Evolutionary conservation across 2,888 invertebrate species (phyloP), one percentile per base, ranked within the genome.

Genomic region (Dolichomitus sp.): DNA sequence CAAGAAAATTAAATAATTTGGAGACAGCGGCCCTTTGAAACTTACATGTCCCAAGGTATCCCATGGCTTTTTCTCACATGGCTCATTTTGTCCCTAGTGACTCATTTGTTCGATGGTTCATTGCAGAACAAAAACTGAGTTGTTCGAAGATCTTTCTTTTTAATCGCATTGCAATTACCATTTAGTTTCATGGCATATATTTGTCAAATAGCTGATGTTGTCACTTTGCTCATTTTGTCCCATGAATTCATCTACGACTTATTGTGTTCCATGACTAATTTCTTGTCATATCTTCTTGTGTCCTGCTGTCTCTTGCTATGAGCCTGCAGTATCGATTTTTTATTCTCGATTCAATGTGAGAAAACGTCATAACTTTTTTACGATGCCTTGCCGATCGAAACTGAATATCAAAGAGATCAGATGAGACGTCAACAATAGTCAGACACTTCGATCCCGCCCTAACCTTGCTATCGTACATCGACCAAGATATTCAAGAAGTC

Each of bases 391-490:
- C 50, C 50, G 19, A 50, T 19, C 50, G 1, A n/a, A 17, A 6
- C 7, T 5, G 50, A 19, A 17, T 50, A 17, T 50, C 50, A 17
- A 50, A 50, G 17, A 9, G 5, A 17, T 17, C 6, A 50, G 17
- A 50, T 17, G 19, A 5, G 23, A 52, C 23, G 23, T 52, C 23
- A 9, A 52, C 23, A 50, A 50, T 50, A 9, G 23, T 52, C 9
- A 11, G 23, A 9, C 23, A 2, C 23, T 12, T 23, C 52, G 2
- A 12, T 27, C 52, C 23, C 52, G 52, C 3, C 52, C 23, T 23
- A 52, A 30, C 14, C 27, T 54, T 27, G 54, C 27, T 19, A 82
- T 86, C 80, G 72, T 75, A 73, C 83, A 80, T 81, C 80, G 68
- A 68, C 52, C 54, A 40, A 42, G 68, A 73, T 78, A 68, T 59